These are phyloP conservation scores for Eriosoma lanigerum DNA, from an alignment of 1,140 invertebrate species.

Conservation along the genomic window DNA sequence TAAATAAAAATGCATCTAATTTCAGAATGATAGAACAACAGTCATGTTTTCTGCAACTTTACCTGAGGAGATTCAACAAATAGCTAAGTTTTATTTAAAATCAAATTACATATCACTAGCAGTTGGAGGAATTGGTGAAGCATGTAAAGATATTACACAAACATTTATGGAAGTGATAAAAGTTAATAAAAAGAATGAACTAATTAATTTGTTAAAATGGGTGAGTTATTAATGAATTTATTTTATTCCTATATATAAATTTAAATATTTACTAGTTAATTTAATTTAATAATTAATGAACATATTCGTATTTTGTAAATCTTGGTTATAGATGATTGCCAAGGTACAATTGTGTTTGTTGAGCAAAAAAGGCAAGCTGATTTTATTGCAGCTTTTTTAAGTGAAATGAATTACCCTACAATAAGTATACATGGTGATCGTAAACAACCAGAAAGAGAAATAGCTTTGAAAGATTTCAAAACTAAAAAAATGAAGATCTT, in stretches of 20 bases:
- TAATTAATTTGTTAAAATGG: slow-evolving; percentile 69
- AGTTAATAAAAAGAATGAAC: slow-evolving; percentile 72
- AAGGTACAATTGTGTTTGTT: slow-evolving; percentile 88
- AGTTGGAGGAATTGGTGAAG: slow-evolving; percentile 93
- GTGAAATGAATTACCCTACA: slow-evolving; percentile 86
- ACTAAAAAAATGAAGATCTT: slow-evolving; percentile 90
- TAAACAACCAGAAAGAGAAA: slow-evolving; percentile 91
- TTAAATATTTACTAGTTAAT: too few species aligned
- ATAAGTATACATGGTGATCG: slow-evolving; percentile 99
- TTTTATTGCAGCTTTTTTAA: slow-evolving; percentile 88
- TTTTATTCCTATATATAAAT: too few species aligned
- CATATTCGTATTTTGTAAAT: background rate
- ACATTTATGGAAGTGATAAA: slow-evolving; percentile 73
- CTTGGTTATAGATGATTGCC: slow-evolving; percentile 17
- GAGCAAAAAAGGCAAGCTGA: slow-evolving; percentile 99
- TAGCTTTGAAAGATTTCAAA: slow-evolving; percentile 89
- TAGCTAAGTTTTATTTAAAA: slow-evolving; percentile 92
- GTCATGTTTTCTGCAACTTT: slow-evolving; percentile 99
- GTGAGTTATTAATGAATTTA: slow-evolving; percentile 55
- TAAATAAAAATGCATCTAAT: background rate
- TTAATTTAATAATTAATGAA: too few species aligned
- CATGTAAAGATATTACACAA: slow-evolving; percentile 87
- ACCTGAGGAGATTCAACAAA: slow-evolving; percentile 94
- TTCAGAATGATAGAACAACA: slow-evolving; percentile 80
- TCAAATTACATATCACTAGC: slow-evolving; percentile 96